Percentiles rank a stretch among this genome's conserved stretches.
Evolutionary conservation across 2,113 vertebrate species (phyloP).

Genomic region (Caretta caretta): DNA sequence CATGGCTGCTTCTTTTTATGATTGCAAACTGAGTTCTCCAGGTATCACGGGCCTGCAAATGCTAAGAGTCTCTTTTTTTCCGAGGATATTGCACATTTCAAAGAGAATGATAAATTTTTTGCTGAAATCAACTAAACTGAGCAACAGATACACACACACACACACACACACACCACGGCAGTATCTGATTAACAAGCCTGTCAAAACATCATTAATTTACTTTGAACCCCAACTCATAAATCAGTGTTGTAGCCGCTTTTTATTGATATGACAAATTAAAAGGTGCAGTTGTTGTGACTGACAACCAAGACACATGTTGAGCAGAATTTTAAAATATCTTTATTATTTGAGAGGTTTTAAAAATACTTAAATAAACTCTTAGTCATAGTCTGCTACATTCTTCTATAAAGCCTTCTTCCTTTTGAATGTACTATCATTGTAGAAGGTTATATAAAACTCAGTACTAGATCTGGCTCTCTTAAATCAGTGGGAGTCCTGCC

Average conservation of each 20-base stretch:
- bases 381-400: not conserved
- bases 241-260: not conserved
- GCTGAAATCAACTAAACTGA: constrained; percentile 68
- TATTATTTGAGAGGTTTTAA: too few species aligned
- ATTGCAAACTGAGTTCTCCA: constrained; percentile 76
- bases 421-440: not conserved
- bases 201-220: not conserved
- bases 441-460: not conserved
- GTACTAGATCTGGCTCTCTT: not conserved
- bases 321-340: not conserved
- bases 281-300: not conserved
- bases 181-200: constrained; percentile 42
- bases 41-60: constrained; percentile 68
- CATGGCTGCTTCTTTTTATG: constrained; percentile 77
- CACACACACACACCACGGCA: not conserved
- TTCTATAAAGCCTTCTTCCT: not conserved
- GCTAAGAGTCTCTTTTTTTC: not conserved
- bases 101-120: constrained; percentile 73
- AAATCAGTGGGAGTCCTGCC: not conserved
- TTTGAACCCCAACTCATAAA: constrained; percentile 31
- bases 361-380: not conserved
- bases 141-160: not conserved
- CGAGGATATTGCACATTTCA: constrained; percentile 77
- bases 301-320: not conserved
- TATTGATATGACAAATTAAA: not conserved